These are phyloP conservation scores for Drosophila azteca DNA, from an alignment of 1,140 invertebrate species.

Conservation along the genomic window DNA sequence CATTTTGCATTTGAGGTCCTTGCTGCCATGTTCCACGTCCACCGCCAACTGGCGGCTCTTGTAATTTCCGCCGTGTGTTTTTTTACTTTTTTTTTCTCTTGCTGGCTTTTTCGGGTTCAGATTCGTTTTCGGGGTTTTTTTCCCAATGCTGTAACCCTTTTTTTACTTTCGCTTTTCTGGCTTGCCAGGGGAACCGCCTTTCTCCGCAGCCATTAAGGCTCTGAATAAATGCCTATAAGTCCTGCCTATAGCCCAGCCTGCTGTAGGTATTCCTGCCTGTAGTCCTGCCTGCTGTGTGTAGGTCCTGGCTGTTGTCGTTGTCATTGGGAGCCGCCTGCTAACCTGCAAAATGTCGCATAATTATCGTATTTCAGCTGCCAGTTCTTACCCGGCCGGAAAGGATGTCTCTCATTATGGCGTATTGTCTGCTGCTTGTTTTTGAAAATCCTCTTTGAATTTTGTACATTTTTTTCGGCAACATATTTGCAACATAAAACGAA, in stretches of 20 bases:
- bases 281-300: slow-evolving; percentile 7
- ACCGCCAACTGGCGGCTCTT: slow-evolving; percentile 74
- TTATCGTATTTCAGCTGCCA: slow-evolving; percentile 74
- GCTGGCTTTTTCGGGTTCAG: slow-evolving; percentile 7
- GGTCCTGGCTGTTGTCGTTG: too few relatives aligned
- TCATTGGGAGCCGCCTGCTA: slow-evolving; percentile 48
- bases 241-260: slow-evolving; percentile 16
- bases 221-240: too few relatives aligned
- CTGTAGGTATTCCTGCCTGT: too few relatives aligned
- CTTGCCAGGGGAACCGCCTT: slow-evolving; percentile 30
- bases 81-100: slow-evolving; percentile 29
- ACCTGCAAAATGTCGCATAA: slow-evolving; percentile 80
- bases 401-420: slow-evolving; percentile 67
- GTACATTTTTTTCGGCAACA: slow-evolving; percentile 38
- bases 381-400: slow-evolving; percentile 20
- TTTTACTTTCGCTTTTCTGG: slow-evolving; percentile 67
- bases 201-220: slow-evolving; percentile 60
- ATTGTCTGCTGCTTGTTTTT: slow-evolving; percentile 54
- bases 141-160: slow-evolving; percentile 47
- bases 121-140: slow-evolving; percentile 23
- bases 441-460: slow-evolving; percentile 28
- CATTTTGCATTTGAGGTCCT: slow-evolving; percentile 73
- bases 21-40: slow-evolving; percentile 25
- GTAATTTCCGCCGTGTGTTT: slow-evolving; percentile 71
- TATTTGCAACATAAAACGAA: slow-evolving; percentile 67